Conservation (phyloP, 2,888 invertebrate species). For the Clitarchus hookeri region DNA sequence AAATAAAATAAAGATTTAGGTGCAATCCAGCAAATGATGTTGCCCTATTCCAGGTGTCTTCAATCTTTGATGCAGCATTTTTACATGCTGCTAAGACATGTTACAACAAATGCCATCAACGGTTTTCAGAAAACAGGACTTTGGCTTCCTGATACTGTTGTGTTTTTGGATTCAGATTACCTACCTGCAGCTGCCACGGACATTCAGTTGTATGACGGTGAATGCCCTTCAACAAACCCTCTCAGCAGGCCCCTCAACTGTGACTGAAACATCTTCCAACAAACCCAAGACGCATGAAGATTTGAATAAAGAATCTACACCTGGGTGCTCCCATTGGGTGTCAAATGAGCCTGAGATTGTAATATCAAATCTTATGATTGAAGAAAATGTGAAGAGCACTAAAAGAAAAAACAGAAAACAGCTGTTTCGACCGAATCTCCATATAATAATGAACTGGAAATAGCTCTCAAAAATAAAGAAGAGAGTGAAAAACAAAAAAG, state of each 20-base stretch:
- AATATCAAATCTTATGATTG: neutral
- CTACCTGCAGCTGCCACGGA: constrained; percentile 21
- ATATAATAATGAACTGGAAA: neutral
- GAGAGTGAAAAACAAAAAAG: no score
- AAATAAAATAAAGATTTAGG: constrained; percentile 40
- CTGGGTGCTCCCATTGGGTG: constrained; percentile 6
- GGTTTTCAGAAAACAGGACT: constrained; percentile 41
- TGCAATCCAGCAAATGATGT: constrained; percentile 37
- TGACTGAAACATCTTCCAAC: neutral
- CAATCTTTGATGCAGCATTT: constrained; percentile 42
- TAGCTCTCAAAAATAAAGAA: neutral
- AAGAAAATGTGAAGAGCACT: neutral
- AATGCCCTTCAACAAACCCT: neutral
- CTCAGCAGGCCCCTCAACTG: neutral
- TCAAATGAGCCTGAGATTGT: neutral
- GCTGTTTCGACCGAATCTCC: neutral
- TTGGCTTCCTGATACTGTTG: constrained; percentile 35
- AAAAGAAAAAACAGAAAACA: neutral
- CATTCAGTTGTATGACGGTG: neutral
- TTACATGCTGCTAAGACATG: constrained; percentile 41
- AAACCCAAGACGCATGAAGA: neutral
- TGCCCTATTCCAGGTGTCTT: constrained; percentile 40
- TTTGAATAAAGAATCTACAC: neutral
- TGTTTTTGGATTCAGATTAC: constrained; percentile 6
- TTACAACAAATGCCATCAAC: constrained; percentile 41